Evolutionary conservation across 1,140 invertebrate genomes (phyloP), one percentile per base, ranked within the genome.

Genomic region (Trachelipus rathkii): DNA sequence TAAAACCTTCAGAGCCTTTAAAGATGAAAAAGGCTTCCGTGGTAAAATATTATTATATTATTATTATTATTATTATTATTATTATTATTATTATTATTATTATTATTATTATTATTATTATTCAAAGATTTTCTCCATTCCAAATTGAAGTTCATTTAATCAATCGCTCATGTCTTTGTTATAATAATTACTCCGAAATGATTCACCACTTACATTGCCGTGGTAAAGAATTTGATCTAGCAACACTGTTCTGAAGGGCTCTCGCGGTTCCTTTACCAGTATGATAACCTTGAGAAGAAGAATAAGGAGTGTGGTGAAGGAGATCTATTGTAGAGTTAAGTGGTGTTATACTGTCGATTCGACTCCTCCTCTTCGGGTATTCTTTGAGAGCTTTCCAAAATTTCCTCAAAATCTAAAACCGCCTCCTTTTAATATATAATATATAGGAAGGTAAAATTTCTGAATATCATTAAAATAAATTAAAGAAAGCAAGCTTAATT

Each of bases 381-480:
- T 77, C 77, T 0, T 76, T 71, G n/a, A 21, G 82, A 82, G 13
- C 82, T 80, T 50, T 81, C 87, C 77, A 92, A 85, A 15, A 90
- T 90, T 70, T 89, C 88, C 84, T 93, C 91, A 83, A 93, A 93
- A 82, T 92, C 91, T n/a, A 87, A 86, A 70, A 91, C 89, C 15
- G 90, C 90, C 83, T 91, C 89, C 78, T 89, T 87, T 77, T 91
- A 33, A 33, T n/a, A 33, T 33, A 33, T 33, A 33, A 33, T 33
- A 33, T 33, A 33, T 33, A n/a, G n/a, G 1, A 33, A 33, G 33
- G 6, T 33, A 33, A 33, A 33, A 3, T 3, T 33, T 33, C 6
- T 33, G 33, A 33, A 33, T 33, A 33, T 33, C 6, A 33, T 33
- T 33, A 1, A 1, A 33, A 1, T 33, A 33, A 33, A 33, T 3